These are phyloP conservation scores for Phoenicopterus ruber DNA, from an alignment of 2,113 vertebrate species.

Conservation along the genomic window DNA sequence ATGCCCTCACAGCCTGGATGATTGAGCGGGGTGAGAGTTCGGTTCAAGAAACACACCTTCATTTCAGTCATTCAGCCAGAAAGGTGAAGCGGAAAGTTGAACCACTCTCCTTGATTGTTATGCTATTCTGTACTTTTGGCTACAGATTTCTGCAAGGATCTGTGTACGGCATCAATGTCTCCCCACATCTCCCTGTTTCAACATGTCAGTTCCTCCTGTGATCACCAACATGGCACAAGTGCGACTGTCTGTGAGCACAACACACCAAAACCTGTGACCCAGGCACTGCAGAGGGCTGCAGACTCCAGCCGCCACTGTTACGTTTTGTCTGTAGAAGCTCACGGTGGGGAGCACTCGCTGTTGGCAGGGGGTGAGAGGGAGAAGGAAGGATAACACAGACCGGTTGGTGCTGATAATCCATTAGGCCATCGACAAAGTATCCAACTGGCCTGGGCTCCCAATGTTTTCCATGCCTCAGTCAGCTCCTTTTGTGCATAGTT, in stretches of 20 bases:
- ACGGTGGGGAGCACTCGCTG: rapidly evolving
- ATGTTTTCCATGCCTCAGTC: background rate
- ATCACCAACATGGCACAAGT: background rate
- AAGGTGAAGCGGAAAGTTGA: background rate
- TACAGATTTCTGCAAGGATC: background rate
- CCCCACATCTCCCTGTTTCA: background rate
- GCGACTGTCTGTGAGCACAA: background rate
- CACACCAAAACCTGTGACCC: background rate
- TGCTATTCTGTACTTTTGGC: background rate
- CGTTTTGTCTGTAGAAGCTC: background rate
- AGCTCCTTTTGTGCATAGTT: background rate
- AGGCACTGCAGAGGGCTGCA: background rate
- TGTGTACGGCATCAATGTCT: background rate
- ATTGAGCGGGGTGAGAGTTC: background rate
- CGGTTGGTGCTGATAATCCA: background rate
- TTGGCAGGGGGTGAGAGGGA: rapidly evolving
- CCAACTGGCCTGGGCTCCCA: background rate
- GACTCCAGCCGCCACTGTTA: background rate
- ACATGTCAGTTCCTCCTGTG: background rate
- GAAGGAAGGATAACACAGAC: background rate
- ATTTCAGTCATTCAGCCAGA: background rate
- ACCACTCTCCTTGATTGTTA: background rate
- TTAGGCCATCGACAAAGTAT: background rate
- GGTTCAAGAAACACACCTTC: background rate
- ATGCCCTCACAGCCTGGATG: background rate